Base-by-base conservation (phyloP, 1,140 invertebrate species). In the Drosophila suzukii region DNA sequence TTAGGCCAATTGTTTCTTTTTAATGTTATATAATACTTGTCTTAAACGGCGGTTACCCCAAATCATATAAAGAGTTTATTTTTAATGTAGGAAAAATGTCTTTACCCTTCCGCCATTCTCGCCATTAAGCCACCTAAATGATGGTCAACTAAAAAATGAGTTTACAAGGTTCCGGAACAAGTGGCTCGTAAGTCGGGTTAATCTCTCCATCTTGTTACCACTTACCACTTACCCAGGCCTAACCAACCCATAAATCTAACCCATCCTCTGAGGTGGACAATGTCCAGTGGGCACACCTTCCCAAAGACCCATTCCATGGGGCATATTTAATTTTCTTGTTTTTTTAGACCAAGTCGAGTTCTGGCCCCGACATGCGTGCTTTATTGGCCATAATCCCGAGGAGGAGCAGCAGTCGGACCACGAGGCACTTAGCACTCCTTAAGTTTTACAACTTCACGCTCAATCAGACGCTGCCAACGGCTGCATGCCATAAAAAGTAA, bases 381-480 rank as follows among this genome's bases (percentile, higher is more conserved):
- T 89, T 84, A 89, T 88, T 63, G 80, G 59, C 81, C 77, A 75
- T 88, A 84, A 84, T 81, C 76, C 61, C 30, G 58, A 17, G 15
- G 15, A 36, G 54, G 67, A 43, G 32, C 13, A n/a, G 49, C 41
- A 47, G 46, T 13, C 15, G 39, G 44, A 53, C 38, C 39, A 47
- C 20, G 17, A 43, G 77, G 77, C 84, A 90, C 84, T 89, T 89
- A 84, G 85, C 85, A 89, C 85, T 89, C 85, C 84, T 89, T 90
- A 89, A 89, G 81, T 89, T 89, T 88, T 72, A 88, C 85, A 89
- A 89, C 84, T 89, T 88, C 77, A 89, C 84, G 85, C 84, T 80
- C 84, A 88, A 90, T 88, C 68, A 80, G 76, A 46, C 58, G 63
- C 62, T 30, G 50, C 63, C 51, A 63, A 49, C 57, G 38, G 54